Conservation (phyloP, 2,797 vertebrate genomes). For the Toxotes lorentzi region DNA sequence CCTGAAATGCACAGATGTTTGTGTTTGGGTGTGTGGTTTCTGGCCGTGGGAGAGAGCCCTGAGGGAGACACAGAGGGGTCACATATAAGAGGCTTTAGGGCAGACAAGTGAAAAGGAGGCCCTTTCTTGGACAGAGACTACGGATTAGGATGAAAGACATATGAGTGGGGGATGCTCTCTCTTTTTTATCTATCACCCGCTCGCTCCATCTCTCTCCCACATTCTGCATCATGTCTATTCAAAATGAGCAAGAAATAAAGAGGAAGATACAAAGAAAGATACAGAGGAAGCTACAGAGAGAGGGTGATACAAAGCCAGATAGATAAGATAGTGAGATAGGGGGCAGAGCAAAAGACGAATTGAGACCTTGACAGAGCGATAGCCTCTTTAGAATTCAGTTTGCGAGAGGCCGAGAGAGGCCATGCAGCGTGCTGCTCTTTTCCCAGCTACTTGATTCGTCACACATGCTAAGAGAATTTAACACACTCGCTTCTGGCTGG, state of each 20-base stretch:
- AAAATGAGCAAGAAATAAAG: slow-evolving; percentile 51
- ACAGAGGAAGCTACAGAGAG: slow-evolving; percentile 19
- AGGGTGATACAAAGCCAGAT: slow-evolving; percentile 30
- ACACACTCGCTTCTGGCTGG: slow-evolving; percentile 73
- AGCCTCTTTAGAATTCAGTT: slow-evolving; percentile 71
- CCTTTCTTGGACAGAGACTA: slow-evolving; percentile 83
- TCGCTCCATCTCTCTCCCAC: slow-evolving; percentile 60
- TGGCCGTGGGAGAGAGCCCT: slow-evolving; percentile 80
- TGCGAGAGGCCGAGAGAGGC: slow-evolving; percentile 66
- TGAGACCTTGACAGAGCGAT: slow-evolving; percentile 74
- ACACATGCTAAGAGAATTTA: slow-evolving; percentile 87
- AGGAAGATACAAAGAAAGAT: slow-evolving; percentile 44
- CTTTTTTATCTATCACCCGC: slow-evolving; percentile 70
- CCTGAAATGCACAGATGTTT: slow-evolving; percentile 62
- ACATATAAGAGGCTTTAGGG: slow-evolving; percentile 84
- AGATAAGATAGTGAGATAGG: slow-evolving; percentile 59
- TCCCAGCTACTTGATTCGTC: slow-evolving; percentile 84
- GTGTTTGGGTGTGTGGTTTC: slow-evolving; percentile 49
- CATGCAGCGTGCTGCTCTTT: slow-evolving; percentile 78
- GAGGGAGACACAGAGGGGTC: slow-evolving; percentile 75
- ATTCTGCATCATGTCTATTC: slow-evolving; percentile 63
- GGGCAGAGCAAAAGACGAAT: slow-evolving; percentile 41
- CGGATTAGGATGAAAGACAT: slow-evolving; percentile 82
- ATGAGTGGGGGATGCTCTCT: slow-evolving; percentile 79
- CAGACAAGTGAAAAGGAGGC: slow-evolving; percentile 84